Base-by-base conservation (phyloP, 1,140 invertebrate species). In the Euwallacea fornicatus region DNA sequence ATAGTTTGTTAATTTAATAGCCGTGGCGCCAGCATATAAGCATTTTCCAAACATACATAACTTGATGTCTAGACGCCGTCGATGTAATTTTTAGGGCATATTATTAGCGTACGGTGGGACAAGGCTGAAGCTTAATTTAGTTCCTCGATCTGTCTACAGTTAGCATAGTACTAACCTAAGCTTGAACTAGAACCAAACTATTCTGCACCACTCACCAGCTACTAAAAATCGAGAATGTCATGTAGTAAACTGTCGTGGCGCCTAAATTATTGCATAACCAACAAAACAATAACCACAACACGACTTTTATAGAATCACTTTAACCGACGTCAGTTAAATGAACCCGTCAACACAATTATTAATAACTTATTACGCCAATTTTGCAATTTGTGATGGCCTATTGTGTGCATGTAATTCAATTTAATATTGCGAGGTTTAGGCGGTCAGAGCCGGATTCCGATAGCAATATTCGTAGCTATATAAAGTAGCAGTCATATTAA, bases 1-100 rank as follows among this genome's bases (percentile, higher is more conserved):
- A 46, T 63, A 63, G 42, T 41, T 63, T 63, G 61, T 63, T 63
- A 63, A 63, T 63, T 63, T 63, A 63, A 63, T 63, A 63, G 61
- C 61, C 61, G 21, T 63, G 61, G 61, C 61, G 61, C 61, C 61
- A 43, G 44, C 21, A 63, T 44, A 63, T 63, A 63, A 63, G 61
- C 61, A 63, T 63, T 63, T 63, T 63, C 44, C 61, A 50, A 63
- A 63, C 61, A 63, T 33, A 33, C 46, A 63, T 46, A 63, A 63
- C 61, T 16, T 50, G 61, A 47, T 63, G 61, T 63, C 61, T 63
- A 63, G 61, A 63, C 61, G 13, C 13, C 44, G 61, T 50, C 11
- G 16, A n/a, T 21, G 59, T 61, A 63, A 63, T 63, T 63, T 63
- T 63, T 63, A 50, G 61, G 42, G 61, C 61, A 63, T 47, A 47